Evolutionary conservation across 2,888 invertebrate genomes (phyloP).

Genomic region (Chymomyza procnemis): DNA sequence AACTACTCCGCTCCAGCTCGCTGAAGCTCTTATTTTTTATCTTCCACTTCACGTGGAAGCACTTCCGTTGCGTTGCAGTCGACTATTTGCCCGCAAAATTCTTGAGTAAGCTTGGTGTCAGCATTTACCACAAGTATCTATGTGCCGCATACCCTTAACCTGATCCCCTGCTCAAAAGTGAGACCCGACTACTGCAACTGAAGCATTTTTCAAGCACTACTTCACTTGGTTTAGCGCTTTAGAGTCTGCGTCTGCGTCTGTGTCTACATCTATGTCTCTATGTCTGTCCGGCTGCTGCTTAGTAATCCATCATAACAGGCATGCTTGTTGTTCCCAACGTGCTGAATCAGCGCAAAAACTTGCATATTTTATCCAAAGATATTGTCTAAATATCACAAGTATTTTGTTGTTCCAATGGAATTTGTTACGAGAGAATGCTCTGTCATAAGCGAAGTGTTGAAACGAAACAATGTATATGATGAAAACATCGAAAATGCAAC

Average conservation of each 20-base stretch:
- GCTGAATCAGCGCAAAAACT: background rate
- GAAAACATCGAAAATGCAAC: too few species aligned
- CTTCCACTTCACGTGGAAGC: background rate
- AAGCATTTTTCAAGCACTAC: constrained; percentile 64
- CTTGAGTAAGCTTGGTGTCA: constrained; percentile 69
- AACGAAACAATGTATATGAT: too few species aligned
- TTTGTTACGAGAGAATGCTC: background rate
- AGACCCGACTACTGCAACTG: constrained; percentile 30
- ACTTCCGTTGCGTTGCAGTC: constrained; percentile 3
- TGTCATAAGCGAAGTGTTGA: too few species aligned
- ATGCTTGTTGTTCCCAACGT: background rate
- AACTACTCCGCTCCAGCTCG: constrained; percentile 4
- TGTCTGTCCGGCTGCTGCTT: background rate
- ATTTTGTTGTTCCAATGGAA: background rate
- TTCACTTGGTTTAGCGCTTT: constrained; percentile 55
- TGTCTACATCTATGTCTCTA: background rate
- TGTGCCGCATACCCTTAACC: background rate
- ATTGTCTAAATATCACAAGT: background rate
- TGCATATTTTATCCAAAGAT: background rate
- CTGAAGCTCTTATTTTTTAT: background rate
- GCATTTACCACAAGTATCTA: constrained; percentile 63
- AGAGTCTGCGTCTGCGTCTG: constrained; percentile 1
- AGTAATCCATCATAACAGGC: background rate
- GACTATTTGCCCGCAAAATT: constrained; percentile 73
- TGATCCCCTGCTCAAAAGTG: background rate